A percentile compares a stretch with the other conserved stretches of the same genome.
phyloP scores from a whole-genome alignment of 2,888 invertebrate genomes.

The Pristionchus japonicus region DNA sequence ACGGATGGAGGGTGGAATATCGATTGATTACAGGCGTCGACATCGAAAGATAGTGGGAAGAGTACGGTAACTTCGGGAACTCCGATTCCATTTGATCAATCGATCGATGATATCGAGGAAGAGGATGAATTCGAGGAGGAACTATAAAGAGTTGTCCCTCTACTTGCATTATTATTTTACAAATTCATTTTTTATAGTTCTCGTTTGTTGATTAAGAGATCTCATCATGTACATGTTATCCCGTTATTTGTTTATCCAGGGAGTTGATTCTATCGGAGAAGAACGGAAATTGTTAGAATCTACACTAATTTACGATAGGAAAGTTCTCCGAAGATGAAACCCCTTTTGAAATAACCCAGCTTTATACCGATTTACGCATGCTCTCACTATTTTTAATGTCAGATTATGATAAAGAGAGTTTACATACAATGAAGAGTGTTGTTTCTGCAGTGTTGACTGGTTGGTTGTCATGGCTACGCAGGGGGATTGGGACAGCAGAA shows the following conservation, averaged over 20 bases:
- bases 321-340: background rate
- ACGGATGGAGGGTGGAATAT: background rate
- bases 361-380: background rate
- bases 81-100: background rate
- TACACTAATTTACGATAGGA: too few species aligned
- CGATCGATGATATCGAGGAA: slow-evolving; percentile 10
- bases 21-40: background rate
- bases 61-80: background rate
- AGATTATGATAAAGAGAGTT: background rate
- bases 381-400: background rate
- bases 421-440: background rate
- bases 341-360: background rate
- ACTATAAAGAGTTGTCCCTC: background rate
- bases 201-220: background rate
- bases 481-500: background rate
- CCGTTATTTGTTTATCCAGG: background rate
- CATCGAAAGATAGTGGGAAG: background rate
- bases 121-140: slow-evolving; percentile 11
- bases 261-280: background rate
- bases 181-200: background rate
- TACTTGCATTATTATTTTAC: background rate
- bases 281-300: too few species aligned
- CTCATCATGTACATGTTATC: background rate
- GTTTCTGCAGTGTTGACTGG: background rate
- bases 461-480: background rate